Conservation (phyloP, 2,113 vertebrate species). For the Toxostoma redivivum region DNA sequence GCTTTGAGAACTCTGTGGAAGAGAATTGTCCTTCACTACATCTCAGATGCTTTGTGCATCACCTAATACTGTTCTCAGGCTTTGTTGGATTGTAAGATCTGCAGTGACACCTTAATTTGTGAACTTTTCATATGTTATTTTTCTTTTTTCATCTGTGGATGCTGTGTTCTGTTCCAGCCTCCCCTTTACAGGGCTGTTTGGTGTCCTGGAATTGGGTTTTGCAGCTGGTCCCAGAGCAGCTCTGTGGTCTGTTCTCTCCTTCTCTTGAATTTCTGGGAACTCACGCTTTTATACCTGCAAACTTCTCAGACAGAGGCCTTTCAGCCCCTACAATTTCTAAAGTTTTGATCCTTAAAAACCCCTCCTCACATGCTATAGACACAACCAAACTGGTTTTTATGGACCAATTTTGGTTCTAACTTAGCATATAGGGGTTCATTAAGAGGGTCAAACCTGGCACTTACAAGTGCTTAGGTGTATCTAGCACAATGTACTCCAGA, state of each 20-base stretch:
- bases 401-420: neutral
- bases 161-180: neutral
- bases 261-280: too few species aligned
- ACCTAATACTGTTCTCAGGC: neutral
- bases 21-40: rapidly evolving
- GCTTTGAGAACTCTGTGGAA: neutral
- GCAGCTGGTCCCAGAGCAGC: neutral
- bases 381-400: neutral
- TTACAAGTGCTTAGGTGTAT: neutral
- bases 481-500: neutral
- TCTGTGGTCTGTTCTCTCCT: neutral
- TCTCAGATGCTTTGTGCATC: neutral
- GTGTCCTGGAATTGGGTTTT: neutral
- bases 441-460: neutral
- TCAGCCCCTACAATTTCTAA: neutral
- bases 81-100: neutral
- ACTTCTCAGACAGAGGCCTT: neutral
- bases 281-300: too few species aligned
- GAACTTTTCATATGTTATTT: neutral
- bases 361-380: neutral
- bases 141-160: neutral
- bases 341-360: neutral
- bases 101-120: neutral
- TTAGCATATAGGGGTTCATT: neutral
- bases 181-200: neutral